Conservation (phyloP, 2,888 invertebrate species). For the Leptarthrus brevirostris region DNA sequence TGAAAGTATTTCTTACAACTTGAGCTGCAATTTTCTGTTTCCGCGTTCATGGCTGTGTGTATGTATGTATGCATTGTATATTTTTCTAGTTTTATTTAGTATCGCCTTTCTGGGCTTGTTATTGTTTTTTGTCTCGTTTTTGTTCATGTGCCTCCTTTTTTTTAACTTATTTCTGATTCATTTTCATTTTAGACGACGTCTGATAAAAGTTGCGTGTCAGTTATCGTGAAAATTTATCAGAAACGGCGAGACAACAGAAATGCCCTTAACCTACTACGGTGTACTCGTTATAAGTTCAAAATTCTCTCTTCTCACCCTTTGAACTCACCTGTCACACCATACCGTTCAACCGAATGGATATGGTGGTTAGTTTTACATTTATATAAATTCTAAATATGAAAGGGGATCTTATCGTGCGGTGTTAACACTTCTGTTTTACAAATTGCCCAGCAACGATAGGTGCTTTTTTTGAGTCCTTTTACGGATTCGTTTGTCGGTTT, state of each 20-base stretch:
- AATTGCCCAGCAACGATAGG: conserved; percentile 6
- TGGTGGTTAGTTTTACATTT: too few species aligned
- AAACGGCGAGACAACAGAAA: conserved; percentile 13
- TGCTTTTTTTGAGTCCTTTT: background rate
- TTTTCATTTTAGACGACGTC: conserved; percentile 1
- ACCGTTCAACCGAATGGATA: too few species aligned
- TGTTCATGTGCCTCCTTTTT: background rate
- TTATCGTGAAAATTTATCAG: conserved; percentile 34
- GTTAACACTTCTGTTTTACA: conserved; percentile 43
- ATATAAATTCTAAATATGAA: background rate
- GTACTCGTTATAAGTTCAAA: background rate
- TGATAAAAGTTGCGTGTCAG: conserved; percentile 43
- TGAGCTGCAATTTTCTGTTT: too few species aligned
- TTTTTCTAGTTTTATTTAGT: too few species aligned
- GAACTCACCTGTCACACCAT: background rate
- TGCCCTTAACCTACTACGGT: conserved; percentile 2
- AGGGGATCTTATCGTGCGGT: conserved; percentile 17
- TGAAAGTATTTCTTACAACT: too few species aligned
- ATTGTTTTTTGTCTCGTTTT: background rate
- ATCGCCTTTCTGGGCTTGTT: too few species aligned
- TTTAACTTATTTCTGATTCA: background rate
- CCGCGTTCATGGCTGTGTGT: too few species aligned
- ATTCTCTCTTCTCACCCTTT: too few species aligned
- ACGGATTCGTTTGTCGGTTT: too few species aligned
- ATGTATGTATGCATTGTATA: too few species aligned